These are phyloP conservation scores for Pseudotriccus pelzelni DNA, from an alignment of 2,797 vertebrate species.

Conservation along the genomic window DNA sequence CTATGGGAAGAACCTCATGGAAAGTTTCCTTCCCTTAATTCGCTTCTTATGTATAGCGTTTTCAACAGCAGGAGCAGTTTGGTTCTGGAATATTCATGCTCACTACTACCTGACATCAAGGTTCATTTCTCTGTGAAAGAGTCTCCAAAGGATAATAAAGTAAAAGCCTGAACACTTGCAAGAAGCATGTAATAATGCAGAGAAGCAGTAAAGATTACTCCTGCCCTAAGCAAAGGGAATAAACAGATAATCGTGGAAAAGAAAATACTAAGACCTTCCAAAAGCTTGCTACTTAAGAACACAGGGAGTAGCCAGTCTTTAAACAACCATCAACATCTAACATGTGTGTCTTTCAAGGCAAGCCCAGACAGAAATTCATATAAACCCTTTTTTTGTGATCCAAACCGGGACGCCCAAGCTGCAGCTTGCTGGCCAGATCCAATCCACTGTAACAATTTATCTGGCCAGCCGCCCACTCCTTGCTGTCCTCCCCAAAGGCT, in stretches of 20 bases:
- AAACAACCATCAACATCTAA: neutral
- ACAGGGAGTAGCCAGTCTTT: neutral
- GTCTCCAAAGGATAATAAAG: slow-evolving; percentile 53
- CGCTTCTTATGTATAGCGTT: neutral
- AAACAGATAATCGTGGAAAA: neutral
- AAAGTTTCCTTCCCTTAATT: slow-evolving; percentile 21
- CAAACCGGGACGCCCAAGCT: neutral
- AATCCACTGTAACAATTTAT: neutral
- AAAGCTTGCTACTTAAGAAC: neutral
- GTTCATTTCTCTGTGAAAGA: slow-evolving; percentile 40
- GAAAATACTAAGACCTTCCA: neutral
- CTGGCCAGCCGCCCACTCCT: neutral
- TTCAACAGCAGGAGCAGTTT: slow-evolving; percentile 8
- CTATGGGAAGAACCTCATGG: neutral
- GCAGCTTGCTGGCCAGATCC: neutral
- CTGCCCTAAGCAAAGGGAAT: neutral
- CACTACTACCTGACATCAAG: slow-evolving; percentile 41
- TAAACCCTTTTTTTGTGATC: neutral
- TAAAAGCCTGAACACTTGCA: slow-evolving; percentile 29
- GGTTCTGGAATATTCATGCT: slow-evolving; percentile 46
- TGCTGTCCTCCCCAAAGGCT: neutral
- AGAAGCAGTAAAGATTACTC: neutral
- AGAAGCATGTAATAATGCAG: slow-evolving; percentile 10
- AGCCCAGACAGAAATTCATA: neutral
- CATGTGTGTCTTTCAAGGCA: accelerated